phyloP scores from a whole-genome alignment of 2,113 vertebrate species.

The Trematomus loennbergii region DNA sequence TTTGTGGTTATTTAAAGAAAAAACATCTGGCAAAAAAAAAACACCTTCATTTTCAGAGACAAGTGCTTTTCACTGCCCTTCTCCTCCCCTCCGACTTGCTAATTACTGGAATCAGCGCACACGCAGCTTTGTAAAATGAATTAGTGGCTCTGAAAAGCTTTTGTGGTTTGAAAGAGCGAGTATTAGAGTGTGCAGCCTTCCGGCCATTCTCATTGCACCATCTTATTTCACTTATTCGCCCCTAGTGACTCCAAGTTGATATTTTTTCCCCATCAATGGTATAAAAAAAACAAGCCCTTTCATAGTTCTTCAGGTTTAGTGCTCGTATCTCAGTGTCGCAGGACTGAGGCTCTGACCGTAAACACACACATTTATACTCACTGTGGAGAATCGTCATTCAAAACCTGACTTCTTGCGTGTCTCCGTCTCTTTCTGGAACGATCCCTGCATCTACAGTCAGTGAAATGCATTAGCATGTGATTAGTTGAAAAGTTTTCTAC shows the following conservation, averaged over 20 bases:
- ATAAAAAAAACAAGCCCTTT: slow-evolving; percentile 14
- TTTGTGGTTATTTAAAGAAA: background rate
- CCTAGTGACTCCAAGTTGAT: slow-evolving; percentile 9
- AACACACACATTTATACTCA: background rate
- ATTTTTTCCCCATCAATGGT: background rate
- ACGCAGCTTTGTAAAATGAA: slow-evolving; percentile 73
- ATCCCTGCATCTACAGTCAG: background rate
- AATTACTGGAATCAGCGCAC: slow-evolving; percentile 68
- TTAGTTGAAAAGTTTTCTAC: background rate
- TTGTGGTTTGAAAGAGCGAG: slow-evolving; percentile 74
- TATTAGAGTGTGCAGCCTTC: slow-evolving; percentile 58
- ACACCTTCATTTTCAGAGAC: slow-evolving; percentile 32
- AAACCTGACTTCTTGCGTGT: background rate
- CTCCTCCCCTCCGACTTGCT: slow-evolving; percentile 39
- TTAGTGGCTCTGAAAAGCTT: slow-evolving; percentile 78
- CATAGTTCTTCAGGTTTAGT: background rate
- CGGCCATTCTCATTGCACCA: slow-evolving; percentile 36
- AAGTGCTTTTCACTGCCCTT: slow-evolving; percentile 33
- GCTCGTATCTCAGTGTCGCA: slow-evolving; percentile 9
- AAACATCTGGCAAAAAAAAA: slow-evolving; percentile 27
- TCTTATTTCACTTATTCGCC: slow-evolving; percentile 25
- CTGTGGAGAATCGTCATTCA: background rate
- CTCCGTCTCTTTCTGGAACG: slow-evolving; percentile 5
- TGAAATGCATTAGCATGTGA: no score
- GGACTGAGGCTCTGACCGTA: background rate